A percentile compares a stretch with the other conserved stretches of the same genome.
phyloP scores from a whole-genome alignment of 2,888 invertebrate species.

The Boloria euphrosyne region DNA sequence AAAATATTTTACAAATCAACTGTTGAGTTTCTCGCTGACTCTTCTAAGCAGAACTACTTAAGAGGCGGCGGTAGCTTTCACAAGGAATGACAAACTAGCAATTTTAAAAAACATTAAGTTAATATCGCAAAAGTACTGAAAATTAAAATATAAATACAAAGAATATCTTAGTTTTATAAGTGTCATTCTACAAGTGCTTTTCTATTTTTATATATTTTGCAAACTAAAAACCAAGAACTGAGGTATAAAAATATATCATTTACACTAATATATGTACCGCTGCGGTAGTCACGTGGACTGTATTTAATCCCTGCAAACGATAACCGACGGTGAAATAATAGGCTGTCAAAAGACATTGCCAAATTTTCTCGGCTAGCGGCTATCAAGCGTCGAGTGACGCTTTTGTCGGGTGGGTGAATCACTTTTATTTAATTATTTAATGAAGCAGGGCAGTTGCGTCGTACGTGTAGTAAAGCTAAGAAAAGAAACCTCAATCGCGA shows the following conservation, averaged over 20 bases:
- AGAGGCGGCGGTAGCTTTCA: too few relatives aligned
- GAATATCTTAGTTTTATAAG: too few relatives aligned
- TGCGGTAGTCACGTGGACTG: conserved; percentile 58
- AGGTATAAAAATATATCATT: conserved; percentile 1
- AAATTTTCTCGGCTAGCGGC: conserved; percentile 65
- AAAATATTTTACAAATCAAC: too few relatives aligned
- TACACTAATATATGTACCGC: not conserved
- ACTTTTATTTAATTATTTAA: conserved; percentile 71
- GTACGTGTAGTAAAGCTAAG: conserved; percentile 36
- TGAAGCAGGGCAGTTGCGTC: conserved; percentile 48
- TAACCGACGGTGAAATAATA: conserved; percentile 76
- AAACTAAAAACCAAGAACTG: too few relatives aligned
- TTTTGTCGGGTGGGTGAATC: conserved; percentile 71
- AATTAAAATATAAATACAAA: too few relatives aligned
- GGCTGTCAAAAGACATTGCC: conserved; percentile 76
- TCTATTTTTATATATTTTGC: too few relatives aligned
- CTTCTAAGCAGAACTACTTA: too few relatives aligned
- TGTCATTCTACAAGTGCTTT: too few relatives aligned
- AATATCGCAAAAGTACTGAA: too few relatives aligned
- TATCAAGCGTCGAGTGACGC: conserved; percentile 61
- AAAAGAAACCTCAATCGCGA: conserved; percentile 10
- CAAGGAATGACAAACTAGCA: too few relatives aligned
- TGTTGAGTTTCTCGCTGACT: too few relatives aligned
- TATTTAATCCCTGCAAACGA: conserved; percentile 68
- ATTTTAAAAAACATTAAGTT: too few relatives aligned